Base-by-base conservation (phyloP, 2,113 vertebrate species). In the Polypterus senegalus region DNA sequence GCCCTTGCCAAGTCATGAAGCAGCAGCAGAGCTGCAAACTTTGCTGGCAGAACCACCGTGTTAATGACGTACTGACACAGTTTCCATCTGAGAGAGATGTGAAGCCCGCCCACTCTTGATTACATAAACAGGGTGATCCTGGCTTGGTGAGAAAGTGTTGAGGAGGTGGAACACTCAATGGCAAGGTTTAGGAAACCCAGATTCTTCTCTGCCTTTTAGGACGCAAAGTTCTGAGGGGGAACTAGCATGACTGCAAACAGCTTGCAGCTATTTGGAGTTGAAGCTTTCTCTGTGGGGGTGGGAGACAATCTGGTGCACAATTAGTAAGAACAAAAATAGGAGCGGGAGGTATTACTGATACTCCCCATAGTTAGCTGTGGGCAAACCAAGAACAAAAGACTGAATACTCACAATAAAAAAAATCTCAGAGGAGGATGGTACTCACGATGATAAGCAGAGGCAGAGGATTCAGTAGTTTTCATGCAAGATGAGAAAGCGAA, bases 281-380 rank as follows among this genome's bases (percentile, higher is more conserved):
- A 69, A 64, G 68, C 73, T 76, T 61, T 65, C 64, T 56, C 61
- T 61, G 74, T 79, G 79, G 74, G 76, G 79, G 79, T 79, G 77
- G 77, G 68, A 81, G 63, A 66, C 79, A 77, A 80, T 78, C 83
- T 77, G 81, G 80, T 82, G 69, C 78, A 76, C 78, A 83, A 85
- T 83, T 83, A 82, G 77, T 67, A 66, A 68, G 60, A 71, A 78
- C 79, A 70, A 77, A 81, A 83, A 83, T 83, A 83, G 77, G 72
- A 71, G 66, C 67, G 71, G 70, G 65, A 27, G 27, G 27, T 27
- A 27, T 27, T 27, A 27, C 27, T 27, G 27, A 27, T 27, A 27
- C 27, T 27, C 27, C 27, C 27, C 27, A 27, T 27, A 27, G 27
- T 27, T 27, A 27, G 27, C 27, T 27, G 27, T 27, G 27, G 27